Evolutionary conservation across 2,113 vertebrate genomes (phyloP).

Genomic region (Labrus mixtus): DNA sequence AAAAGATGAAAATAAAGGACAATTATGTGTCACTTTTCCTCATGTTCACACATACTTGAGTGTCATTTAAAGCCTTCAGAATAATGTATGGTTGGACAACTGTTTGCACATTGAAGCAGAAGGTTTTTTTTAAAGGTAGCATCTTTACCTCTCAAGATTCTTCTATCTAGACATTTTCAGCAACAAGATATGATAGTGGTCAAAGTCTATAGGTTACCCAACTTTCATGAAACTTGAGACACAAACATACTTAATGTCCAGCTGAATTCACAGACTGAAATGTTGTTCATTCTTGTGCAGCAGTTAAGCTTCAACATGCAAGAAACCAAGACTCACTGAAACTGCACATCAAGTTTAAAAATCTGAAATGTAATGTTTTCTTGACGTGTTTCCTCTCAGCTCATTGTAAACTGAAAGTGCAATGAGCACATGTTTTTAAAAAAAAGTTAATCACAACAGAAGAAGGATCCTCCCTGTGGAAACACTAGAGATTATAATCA

Average conservation of each 20-base stretch:
- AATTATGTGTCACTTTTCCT: not conserved
- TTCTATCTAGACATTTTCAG: not conserved
- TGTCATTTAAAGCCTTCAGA: not conserved
- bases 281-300: not conserved
- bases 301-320: not conserved
- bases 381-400: not conserved
- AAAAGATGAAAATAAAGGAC: slow-evolving; percentile 1
- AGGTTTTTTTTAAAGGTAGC: not conserved
- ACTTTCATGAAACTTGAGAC: not conserved
- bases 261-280: not conserved
- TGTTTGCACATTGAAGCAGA: too few species aligned
- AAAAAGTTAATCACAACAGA: slow-evolving; percentile 1
- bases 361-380: not conserved
- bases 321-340: not conserved
- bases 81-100: not conserved
- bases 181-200: not conserved
- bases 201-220: slow-evolving; percentile 41
- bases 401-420: not conserved
- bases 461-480: not conserved
- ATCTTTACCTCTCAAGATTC: not conserved
- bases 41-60: not conserved
- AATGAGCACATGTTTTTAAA: not conserved
- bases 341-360: not conserved
- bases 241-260: not conserved
- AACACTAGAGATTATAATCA: not conserved